Evolutionary conservation across 2,888 invertebrate genomes (phyloP).

Genomic region (Parochlus steinenii): DNA sequence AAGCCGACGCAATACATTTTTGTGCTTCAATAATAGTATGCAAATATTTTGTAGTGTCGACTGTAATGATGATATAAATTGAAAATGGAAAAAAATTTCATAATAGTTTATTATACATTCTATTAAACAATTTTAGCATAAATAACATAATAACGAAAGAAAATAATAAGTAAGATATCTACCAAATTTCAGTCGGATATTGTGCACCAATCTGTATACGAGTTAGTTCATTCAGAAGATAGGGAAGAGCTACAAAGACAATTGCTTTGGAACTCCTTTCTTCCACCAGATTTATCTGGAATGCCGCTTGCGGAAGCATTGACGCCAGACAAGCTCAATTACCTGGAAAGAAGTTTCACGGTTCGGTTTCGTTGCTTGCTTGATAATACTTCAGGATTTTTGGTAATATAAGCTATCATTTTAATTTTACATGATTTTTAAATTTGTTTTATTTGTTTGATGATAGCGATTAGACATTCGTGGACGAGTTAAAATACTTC

Average conservation of each 20-base stretch:
- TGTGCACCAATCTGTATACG: conserved; percentile 97
- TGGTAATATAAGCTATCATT: conserved; percentile 44
- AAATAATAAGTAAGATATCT: too few species aligned
- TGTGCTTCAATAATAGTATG: too few species aligned
- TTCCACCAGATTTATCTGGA: conserved; percentile 41
- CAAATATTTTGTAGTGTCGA: too few species aligned
- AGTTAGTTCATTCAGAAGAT: conserved; percentile 97
- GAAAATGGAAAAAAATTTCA: too few species aligned
- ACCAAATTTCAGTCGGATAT: conserved; percentile 87
- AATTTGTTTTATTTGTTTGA: conserved; percentile 16
- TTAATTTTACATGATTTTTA: not conserved
- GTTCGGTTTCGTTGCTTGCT: conserved; percentile 96
- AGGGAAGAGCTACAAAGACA: conserved; percentile 92
- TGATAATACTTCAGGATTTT: conserved; percentile 98
- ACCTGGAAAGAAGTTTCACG: conserved; percentile 91
- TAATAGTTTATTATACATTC: too few species aligned
- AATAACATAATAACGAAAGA: too few species aligned
- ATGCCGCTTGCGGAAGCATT: conserved; percentile 77
- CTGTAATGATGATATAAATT: too few species aligned
- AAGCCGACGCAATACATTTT: too few species aligned
- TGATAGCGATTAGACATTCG: conserved; percentile 90
- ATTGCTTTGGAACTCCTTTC: conserved; percentile 85
- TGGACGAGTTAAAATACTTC: conserved; percentile 87
- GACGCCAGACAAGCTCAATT: conserved; percentile 72
- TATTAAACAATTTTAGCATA: too few species aligned